Percentiles rank a stretch among this genome's conserved stretches.
These are phyloP conservation scores for Syndactyla subalaris DNA, from an alignment of 2,797 vertebrate genomes.

Conservation along the genomic window DNA sequence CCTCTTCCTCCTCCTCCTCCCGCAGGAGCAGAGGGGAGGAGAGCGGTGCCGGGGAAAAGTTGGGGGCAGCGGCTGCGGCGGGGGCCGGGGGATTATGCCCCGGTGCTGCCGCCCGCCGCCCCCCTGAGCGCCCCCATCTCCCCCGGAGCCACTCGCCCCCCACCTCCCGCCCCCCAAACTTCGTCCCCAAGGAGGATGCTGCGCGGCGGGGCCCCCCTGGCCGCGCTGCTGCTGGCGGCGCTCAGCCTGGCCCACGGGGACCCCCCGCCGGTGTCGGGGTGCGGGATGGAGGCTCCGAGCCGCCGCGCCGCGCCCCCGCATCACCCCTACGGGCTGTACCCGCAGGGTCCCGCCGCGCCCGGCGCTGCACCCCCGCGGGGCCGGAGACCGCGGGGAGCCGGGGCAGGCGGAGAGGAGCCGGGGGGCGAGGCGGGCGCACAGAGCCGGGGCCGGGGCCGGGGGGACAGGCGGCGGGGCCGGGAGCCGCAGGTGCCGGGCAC, in stretches of 20 bases:
- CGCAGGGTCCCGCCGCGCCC: slow-evolving; percentile 37
- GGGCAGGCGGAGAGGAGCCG: not conserved
- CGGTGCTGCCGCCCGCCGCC: not conserved
- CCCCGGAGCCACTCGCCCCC: not conserved
- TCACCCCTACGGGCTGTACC: slow-evolving; percentile 80
- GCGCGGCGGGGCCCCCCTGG: slow-evolving; percentile 75
- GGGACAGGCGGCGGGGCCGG: not conserved
- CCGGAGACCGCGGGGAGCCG: not conserved
- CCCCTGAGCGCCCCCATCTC: not conserved
- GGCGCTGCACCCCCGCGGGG: not conserved
- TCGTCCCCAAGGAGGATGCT: slow-evolving; percentile 61
- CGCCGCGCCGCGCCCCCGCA: slow-evolving; percentile 73
- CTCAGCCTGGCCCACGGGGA: slow-evolving; percentile 75
- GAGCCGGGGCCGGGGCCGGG: not conserved
- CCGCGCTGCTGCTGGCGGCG: slow-evolving; percentile 79
- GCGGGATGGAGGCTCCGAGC: slow-evolving; percentile 77
- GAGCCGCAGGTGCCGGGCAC: slow-evolving; percentile 58
- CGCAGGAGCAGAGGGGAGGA: slow-evolving; percentile 43
- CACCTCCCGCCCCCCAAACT: not conserved
- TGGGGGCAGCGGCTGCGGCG: slow-evolving; percentile 43
- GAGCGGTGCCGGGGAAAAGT: slow-evolving; percentile 51
- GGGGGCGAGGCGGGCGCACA: slow-evolving; percentile 28
- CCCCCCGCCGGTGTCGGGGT: slow-evolving; percentile 77
- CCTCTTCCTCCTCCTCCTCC: slow-evolving; percentile 12
- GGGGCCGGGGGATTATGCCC: slow-evolving; percentile 28